Base-by-base conservation (phyloP, 2,113 vertebrate species). In the Thunnus maccoyii region DNA sequence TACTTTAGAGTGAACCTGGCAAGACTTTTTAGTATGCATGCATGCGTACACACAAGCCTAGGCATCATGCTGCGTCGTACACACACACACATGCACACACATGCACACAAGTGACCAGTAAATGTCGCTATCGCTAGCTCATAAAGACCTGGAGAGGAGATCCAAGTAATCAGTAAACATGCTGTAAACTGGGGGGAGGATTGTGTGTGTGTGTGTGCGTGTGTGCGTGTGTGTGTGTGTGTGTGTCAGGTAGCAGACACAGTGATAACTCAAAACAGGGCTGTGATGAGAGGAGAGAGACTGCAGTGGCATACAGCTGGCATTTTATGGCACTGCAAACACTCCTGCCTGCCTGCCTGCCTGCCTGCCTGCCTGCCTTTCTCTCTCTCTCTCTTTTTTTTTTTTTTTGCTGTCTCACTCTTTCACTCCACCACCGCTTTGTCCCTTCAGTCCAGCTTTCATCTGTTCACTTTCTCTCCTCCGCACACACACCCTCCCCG, bases 231-330 rank as follows among this genome's bases (percentile, higher is more conserved):
- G 52, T 27, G 30, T 17, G 80, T 22, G 60, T 70, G 51, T 60
- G 54, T 55, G 72, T 71, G 60, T 52, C 61, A 71, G 77, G 83
- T 81, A 72, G 61, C 78, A 76, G 76, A 85, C 84, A 82, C 75
- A 62, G 89, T 80, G 81, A 90, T 92, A 85, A 89, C 80, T 89
- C 87, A 82, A 30, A 61, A 73, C 25, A n/a, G 73, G 10, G 8
- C 66, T 14, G 78, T 61, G 78, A 86, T 78, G 87, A 87, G 89
- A 82, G 74, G 70, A 78, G 84, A 80, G 86, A 87, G 85, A 84
- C 87, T 84, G 88, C 88, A 86, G 87, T 63, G 83, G 86, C 68
- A 75, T 90, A 84, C 90, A 90, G 86, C 91, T 94, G 91, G 83
- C 83, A 62, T 86, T 93, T 94, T 91, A 94, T 86, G 82, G 82